phyloP scores from a whole-genome alignment of 2,113 vertebrate species.

The Heterotilapia buettikoferi region DNA sequence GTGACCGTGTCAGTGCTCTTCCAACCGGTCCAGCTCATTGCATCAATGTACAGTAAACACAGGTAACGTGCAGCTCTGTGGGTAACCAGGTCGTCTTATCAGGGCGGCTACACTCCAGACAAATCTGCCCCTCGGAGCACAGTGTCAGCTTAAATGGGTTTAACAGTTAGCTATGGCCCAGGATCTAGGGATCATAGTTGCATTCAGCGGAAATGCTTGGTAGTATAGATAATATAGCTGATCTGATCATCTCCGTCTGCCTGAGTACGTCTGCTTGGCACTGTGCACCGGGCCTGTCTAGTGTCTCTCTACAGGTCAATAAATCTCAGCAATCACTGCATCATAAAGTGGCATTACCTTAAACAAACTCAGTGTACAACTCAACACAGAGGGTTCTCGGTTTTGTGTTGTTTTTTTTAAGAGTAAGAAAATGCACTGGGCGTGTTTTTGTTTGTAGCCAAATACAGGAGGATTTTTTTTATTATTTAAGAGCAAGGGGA shows the following conservation, averaged over 20 bases:
- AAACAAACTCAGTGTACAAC: not conserved
- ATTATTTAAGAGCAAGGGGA: not conserved
- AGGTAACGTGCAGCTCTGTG: slow-evolving; percentile 16
- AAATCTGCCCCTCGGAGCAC: slow-evolving; percentile 51
- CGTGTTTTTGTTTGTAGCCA: not conserved
- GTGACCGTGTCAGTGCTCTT: not conserved
- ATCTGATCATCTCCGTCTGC: slow-evolving; percentile 38
- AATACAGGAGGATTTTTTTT: not conserved
- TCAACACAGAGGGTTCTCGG: not conserved
- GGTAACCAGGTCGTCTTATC: slow-evolving; percentile 47
- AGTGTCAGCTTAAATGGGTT: slow-evolving; percentile 63
- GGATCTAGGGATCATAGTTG: slow-evolving; percentile 28
- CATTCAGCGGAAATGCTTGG: slow-evolving; percentile 14
- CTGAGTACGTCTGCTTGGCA: not conserved
- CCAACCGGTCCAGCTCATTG: not conserved
- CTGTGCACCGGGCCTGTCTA: not conserved
- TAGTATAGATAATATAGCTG: slow-evolving; percentile 3
- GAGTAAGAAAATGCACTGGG: not conserved
- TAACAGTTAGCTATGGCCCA: slow-evolving; percentile 31
- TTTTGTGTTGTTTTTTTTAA: not conserved
- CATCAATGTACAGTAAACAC: slow-evolving; percentile 40
- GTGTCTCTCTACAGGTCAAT: slow-evolving; percentile 15
- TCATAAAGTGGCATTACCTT: slow-evolving; percentile 2
- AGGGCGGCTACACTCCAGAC: slow-evolving; percentile 20
- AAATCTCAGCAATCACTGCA: slow-evolving; percentile 12